Conservation (phyloP, 2,113 vertebrate species). For the Helogale parvula region DNA sequence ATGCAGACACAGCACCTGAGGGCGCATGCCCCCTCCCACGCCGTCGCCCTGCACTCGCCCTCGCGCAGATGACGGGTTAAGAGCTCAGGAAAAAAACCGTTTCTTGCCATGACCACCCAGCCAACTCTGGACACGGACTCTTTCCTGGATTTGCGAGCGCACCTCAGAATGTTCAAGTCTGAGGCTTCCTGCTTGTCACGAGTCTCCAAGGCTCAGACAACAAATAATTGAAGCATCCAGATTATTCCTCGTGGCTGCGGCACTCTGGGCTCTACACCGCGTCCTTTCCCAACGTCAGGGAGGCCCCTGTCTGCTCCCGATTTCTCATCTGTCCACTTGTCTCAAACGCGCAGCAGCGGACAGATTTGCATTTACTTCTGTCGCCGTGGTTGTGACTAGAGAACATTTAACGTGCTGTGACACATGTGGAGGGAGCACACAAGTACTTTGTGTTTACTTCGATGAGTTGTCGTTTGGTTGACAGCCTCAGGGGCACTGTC, state of each 20-base stretch:
- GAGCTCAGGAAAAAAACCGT: neutral
- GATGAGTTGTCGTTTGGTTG: neutral
- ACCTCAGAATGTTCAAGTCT: neutral
- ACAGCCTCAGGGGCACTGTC: neutral
- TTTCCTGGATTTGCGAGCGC: neutral
- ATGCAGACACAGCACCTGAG: no score
- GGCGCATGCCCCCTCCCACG: neutral
- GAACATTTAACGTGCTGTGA: neutral
- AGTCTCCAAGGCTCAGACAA: neutral
- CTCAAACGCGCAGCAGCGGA: neutral
- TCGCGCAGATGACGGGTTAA: neutral
- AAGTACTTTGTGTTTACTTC: no score
- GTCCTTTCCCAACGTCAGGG: neutral
- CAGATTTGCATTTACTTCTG: neutral
- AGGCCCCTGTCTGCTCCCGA: neutral
- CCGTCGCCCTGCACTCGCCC: accelerated
- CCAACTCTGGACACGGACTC: neutral
- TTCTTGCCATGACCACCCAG: neutral
- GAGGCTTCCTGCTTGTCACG: neutral
- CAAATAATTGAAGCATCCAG: neutral
- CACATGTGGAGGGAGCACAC: neutral
- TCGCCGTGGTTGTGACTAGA: neutral
- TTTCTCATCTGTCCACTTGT: neutral
- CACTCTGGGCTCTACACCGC: neutral
- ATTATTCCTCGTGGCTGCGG: neutral